These are phyloP conservation scores for Archips xylosteana DNA, from an alignment of 2,888 invertebrate species.

Conservation along the genomic window DNA sequence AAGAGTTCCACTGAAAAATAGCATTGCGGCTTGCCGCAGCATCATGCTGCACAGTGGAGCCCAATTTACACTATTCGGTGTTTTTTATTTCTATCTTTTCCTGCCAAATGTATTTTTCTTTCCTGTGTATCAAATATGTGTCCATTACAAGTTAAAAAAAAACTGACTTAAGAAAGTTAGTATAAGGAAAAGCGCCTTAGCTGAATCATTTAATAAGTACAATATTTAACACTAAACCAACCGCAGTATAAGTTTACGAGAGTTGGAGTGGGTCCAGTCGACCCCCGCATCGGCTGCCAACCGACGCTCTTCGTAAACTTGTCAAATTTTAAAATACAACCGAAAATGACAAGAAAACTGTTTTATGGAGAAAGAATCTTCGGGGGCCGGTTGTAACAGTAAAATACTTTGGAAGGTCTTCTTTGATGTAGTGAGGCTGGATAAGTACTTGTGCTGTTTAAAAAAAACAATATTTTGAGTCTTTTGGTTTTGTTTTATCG, in stretches of 20 bases:
- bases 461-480: no score
- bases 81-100: no score
- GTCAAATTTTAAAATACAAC: constrained; percentile 43
- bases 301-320: constrained; percentile 49
- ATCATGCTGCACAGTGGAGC: no score
- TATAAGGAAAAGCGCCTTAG: neutral
- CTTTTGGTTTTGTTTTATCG: no score
- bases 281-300: constrained; percentile 49
- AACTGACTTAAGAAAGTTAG: no score
- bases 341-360: constrained; percentile 40
- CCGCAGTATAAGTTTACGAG: constrained; percentile 53
- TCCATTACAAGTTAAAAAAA: no score
- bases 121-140: no score
- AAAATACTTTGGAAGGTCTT: neutral
- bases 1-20: no score
- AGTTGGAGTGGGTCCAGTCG: constrained; percentile 58
- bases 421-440: neutral
- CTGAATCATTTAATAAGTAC: constrained; percentile 19
- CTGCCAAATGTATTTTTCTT: no score
- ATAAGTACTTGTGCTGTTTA: no score
- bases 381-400: neutral
- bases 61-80: no score
- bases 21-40: no score
- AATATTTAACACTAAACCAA: constrained; percentile 37
- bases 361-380: constrained; percentile 30